A percentile compares a stretch with the other conserved stretches of the same genome.
phyloP scores from a whole-genome alignment of 2,797 vertebrate species.

The Pelochelys cantorii region DNA sequence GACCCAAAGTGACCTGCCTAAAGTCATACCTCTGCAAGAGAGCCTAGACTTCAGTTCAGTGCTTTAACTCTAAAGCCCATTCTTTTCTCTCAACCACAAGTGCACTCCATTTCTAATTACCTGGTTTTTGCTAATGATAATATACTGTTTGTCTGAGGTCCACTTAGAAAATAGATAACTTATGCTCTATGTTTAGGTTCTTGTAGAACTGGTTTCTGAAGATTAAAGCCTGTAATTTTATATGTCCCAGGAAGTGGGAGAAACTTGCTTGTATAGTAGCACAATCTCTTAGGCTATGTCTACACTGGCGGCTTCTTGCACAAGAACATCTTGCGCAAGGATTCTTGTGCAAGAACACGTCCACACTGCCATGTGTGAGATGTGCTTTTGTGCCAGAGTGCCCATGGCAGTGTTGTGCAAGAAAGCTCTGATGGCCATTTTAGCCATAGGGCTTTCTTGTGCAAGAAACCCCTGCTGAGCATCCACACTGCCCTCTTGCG shows the following conservation, averaged over 20 bases:
- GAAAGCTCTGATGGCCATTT: no score
- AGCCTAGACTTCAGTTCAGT: slow-evolving; percentile 54
- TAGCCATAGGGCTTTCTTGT: no score
- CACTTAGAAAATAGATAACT: slow-evolving; percentile 59
- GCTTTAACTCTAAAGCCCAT: slow-evolving; percentile 44
- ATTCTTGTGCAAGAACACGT: no score
- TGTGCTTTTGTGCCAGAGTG: no score
- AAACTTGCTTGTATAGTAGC: slow-evolving; percentile 64
- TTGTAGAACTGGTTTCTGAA: slow-evolving; percentile 78
- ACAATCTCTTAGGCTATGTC: not conserved
- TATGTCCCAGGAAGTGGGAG: slow-evolving; percentile 71
- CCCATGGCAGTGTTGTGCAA: no score
- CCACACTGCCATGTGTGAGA: no score
- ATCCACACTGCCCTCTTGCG: no score
- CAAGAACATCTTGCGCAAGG: no score
- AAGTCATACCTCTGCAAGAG: slow-evolving; percentile 62
- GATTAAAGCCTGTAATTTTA: slow-evolving; percentile 77
- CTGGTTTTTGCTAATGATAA: slow-evolving; percentile 57
- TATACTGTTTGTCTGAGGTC: slow-evolving; percentile 29
- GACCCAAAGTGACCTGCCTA: slow-evolving; percentile 62
- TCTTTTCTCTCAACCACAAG: slow-evolving; percentile 64
- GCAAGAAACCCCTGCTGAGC: no score
- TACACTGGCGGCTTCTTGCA: no score
- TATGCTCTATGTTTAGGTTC: slow-evolving; percentile 66
- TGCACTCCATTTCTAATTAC: slow-evolving; percentile 62